These are phyloP conservation scores for Myathropa florea DNA, from an alignment of 2,888 invertebrate species.

Conservation along the genomic window DNA sequence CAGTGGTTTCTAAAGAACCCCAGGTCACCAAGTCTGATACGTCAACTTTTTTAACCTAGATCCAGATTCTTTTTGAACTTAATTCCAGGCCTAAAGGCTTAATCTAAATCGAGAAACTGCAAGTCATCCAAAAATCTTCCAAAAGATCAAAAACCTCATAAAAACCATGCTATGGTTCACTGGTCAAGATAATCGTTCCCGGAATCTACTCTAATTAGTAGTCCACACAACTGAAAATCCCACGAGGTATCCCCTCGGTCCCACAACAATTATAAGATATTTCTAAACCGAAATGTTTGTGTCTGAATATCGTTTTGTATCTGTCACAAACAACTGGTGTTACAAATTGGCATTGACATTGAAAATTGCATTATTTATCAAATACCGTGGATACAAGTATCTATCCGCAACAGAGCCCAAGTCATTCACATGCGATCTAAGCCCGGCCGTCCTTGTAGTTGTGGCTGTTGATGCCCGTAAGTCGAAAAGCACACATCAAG, in stretches of 20 bases:
- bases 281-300: not conserved
- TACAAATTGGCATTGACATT: constrained; percentile 61
- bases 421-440: not conserved
- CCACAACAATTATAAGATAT: not conserved
- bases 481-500: constrained; percentile 35
- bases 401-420: not conserved
- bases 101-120: no score
- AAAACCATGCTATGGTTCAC: not conserved
- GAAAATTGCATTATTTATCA: constrained; percentile 55
- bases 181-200: no score
- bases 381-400: constrained; percentile 10
- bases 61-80: no score
- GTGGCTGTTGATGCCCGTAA: constrained; percentile 34
- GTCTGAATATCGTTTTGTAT: no score
- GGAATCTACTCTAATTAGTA: no score
- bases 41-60: no score
- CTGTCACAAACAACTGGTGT: not conserved
- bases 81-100: no score
- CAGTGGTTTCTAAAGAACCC: no score
- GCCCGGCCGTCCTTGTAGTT: constrained; percentile 8
- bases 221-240: not conserved
- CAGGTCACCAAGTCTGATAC: no score
- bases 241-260: not conserved
- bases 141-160: no score
- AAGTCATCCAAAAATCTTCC: no score